A percentile compares a stretch with the other conserved stretches of the same genome.
phyloP scores from a whole-genome alignment of 1,140 invertebrate species.

The Drosophila obscura region DNA sequence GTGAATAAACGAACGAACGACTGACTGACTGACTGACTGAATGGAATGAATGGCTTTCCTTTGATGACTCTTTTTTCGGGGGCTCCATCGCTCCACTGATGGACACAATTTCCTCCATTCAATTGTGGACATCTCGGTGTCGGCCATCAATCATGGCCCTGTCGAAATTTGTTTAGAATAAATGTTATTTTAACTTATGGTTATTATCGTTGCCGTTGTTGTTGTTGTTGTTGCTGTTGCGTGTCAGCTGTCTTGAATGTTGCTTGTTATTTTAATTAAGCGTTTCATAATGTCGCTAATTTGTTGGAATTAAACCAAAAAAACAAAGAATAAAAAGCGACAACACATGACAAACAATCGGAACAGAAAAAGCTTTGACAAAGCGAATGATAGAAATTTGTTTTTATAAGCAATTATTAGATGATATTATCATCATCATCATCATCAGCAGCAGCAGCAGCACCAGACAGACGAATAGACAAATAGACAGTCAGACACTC shows the following conservation, averaged over 20 bases:
- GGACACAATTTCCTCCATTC: slow-evolving; percentile 38
- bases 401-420: slow-evolving; percentile 27
- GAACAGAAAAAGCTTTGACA: slow-evolving; percentile 1
- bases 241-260: slow-evolving; percentile 61
- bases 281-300: slow-evolving; percentile 76
- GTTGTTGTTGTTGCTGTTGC: slow-evolving; percentile 54
- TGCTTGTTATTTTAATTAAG: slow-evolving; percentile 80
- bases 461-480: background rate
- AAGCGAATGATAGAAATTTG: slow-evolving; percentile 31
- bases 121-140: slow-evolving; percentile 43
- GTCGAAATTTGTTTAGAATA: slow-evolving; percentile 59
- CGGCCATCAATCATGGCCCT: slow-evolving; percentile 64
- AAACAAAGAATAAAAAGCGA: background rate
- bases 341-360: slow-evolving; percentile 33
- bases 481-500: slow-evolving; percentile 3
- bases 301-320: slow-evolving; percentile 61
- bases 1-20: slow-evolving; percentile 38
- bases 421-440: slow-evolving; percentile 15
- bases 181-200: slow-evolving; percentile 54
- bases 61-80: slow-evolving; percentile 59
- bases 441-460: slow-evolving; percentile 10
- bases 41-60: slow-evolving; percentile 45
- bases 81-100: slow-evolving; percentile 14
- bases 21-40: slow-evolving; percentile 25
- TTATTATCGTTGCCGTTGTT: slow-evolving; percentile 39